phyloP scores from a whole-genome alignment of 2,797 vertebrate species.

The Labroides dimidiatus region DNA sequence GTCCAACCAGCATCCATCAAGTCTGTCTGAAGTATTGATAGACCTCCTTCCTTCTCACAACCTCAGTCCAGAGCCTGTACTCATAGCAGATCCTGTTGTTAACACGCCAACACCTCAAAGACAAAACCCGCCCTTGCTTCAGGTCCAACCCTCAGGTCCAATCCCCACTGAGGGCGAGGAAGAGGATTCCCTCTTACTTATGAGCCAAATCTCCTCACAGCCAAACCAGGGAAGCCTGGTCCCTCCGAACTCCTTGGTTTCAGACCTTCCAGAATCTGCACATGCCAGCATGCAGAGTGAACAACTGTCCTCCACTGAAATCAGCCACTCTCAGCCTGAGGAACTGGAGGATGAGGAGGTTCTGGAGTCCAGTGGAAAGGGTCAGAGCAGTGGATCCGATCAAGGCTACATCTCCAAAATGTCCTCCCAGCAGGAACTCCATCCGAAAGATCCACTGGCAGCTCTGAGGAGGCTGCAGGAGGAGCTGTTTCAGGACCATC shows the following conservation, averaged over 20 bases:
- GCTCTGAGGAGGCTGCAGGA: constrained; percentile 85
- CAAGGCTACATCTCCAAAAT: constrained; percentile 92
- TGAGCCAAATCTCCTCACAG: background rate
- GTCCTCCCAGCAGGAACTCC: constrained; percentile 77
- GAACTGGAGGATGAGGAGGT: constrained; percentile 60
- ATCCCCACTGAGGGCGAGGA: constrained; percentile 53
- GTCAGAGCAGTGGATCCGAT: constrained; percentile 88
- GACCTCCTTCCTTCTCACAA: constrained; percentile 9
- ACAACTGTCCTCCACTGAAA: constrained; percentile 10
- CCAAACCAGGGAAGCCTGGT: constrained; percentile 12
- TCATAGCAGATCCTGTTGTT: constrained; percentile 47
- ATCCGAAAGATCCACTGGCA: constrained; percentile 70
- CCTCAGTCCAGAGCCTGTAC: constrained; percentile 13
- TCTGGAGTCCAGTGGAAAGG: constrained; percentile 72
- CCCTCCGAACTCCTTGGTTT: constrained; percentile 29
- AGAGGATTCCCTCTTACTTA: constrained; percentile 5
- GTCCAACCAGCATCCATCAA: constrained; percentile 15
- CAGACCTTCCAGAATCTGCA: constrained; percentile 3
- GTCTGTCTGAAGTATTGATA: constrained; percentile 19
- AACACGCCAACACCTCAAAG: constrained; percentile 9
- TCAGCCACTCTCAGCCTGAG: constrained; percentile 26
- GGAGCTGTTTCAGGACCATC: constrained; percentile 62
- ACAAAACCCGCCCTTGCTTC: constrained; percentile 26
- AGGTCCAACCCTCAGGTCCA: constrained; percentile 3
- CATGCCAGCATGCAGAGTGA: constrained; percentile 18